These are phyloP conservation scores for Pedicia rivosa DNA, from an alignment of 2,888 invertebrate genomes.

Conservation along the genomic window DNA sequence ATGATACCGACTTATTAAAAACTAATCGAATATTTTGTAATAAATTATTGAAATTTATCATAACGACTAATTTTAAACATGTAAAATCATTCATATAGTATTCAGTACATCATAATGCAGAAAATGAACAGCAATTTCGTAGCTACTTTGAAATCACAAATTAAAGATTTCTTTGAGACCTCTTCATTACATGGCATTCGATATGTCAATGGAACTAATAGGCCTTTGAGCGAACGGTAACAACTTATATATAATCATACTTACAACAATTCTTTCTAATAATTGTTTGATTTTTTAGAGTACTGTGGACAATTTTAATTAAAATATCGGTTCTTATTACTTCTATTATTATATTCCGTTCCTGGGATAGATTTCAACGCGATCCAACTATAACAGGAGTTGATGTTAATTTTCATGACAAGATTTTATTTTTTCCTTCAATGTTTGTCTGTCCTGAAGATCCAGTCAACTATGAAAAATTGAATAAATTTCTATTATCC, in stretches of 20 bases:
- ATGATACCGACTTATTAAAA: too few relatives aligned
- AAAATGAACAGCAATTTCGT: too few relatives aligned
- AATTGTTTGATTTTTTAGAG: too few relatives aligned
- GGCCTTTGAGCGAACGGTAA: not conserved
- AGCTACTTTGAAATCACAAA: too few relatives aligned
- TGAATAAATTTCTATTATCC: not conserved
- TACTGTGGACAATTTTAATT: not conserved
- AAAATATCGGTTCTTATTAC: not conserved
- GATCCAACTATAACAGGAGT: constrained; percentile 1
- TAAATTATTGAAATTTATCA: too few relatives aligned
- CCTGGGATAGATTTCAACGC: not conserved
- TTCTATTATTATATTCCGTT: not conserved
- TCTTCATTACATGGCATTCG: not conserved
- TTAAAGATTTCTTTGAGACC: not conserved
- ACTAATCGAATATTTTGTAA: too few relatives aligned
- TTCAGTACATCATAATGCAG: too few relatives aligned
- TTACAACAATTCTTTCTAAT: too few relatives aligned
- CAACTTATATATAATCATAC: too few relatives aligned
- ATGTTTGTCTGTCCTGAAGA: not conserved
- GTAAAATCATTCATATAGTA: too few relatives aligned
- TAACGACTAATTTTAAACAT: too few relatives aligned
- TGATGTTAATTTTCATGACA: constrained; percentile 2
- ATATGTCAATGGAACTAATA: not conserved
- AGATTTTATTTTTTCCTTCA: constrained; percentile 1
- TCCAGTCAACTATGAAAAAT: not conserved